phyloP scores from a whole-genome alignment of 2,888 invertebrate genomes.

The Acrocera orbiculus region DNA sequence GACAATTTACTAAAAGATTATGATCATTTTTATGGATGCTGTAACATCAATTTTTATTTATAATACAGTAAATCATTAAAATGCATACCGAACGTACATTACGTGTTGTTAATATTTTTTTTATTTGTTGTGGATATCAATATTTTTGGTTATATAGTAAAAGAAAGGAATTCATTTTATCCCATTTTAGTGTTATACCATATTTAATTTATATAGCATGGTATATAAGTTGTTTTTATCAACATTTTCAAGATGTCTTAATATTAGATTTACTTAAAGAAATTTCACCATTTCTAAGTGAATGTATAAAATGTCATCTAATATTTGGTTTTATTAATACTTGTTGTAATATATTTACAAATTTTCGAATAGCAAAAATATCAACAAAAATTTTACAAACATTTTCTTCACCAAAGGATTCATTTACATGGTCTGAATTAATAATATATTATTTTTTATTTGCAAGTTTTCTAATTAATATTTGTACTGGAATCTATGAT shows the following conservation, averaged over 20 bases:
- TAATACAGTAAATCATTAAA: no score
- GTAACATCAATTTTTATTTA: no score
- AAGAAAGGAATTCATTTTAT: constrained; percentile 13
- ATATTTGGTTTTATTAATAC: constrained; percentile 4
- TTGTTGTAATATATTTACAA: constrained; percentile 1
- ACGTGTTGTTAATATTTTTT: constrained; percentile 14
- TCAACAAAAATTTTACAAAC: neutral
- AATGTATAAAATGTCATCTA: constrained; percentile 5
- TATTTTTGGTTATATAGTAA: constrained; percentile 14
- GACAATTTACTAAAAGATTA: no score
- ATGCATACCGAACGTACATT: constrained; percentile 18
- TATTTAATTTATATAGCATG: constrained; percentile 13
- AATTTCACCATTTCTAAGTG: constrained; percentile 5
- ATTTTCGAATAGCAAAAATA: constrained; percentile 4
- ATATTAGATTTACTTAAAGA: neutral
- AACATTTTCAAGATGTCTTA: neutral
- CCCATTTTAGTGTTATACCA: constrained; percentile 13
- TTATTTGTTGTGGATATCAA: constrained; percentile 16
- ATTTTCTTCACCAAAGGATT: neutral
- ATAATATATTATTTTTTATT: neutral
- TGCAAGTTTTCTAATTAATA: neutral
- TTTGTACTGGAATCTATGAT: neutral
- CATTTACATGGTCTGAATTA: neutral
- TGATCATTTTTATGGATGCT: no score
- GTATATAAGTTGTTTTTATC: constrained; percentile 10